Evolutionary conservation across 1,140 invertebrate genomes (phyloP).

Genomic region (Meteorus sp.): DNA sequence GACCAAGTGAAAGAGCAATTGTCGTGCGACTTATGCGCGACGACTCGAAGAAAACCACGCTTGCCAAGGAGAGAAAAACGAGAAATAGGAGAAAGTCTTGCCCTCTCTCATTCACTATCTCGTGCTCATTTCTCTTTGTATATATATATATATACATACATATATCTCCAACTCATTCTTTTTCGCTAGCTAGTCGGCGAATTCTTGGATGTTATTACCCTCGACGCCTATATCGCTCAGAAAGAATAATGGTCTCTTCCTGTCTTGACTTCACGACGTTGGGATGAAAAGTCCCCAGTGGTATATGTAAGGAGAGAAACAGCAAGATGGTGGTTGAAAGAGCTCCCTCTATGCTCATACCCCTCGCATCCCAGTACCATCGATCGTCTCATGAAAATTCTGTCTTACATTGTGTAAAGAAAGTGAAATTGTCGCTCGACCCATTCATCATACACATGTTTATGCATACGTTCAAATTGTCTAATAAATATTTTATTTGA

Average conservation of each 20-base stretch:
- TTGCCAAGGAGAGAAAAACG: constrained; percentile 1
- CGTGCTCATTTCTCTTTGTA: constrained; percentile 7
- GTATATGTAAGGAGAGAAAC: constrained; percentile 17
- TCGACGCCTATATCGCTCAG: constrained; percentile 34
- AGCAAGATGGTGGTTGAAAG: constrained; percentile 10
- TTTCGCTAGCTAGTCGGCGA: no score
- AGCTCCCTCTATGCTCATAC: background rate
- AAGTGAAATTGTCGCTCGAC: constrained; percentile 25
- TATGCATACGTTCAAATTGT: no score
- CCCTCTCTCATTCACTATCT: constrained; percentile 15
- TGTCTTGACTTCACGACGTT: constrained; percentile 36
- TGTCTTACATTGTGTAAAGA: background rate
- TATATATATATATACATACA: no score
- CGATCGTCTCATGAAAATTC: constrained; percentile 25
- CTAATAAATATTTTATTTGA: no score
- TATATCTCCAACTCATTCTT: no score
- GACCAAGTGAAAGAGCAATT: constrained; percentile 20
- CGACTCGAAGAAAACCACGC: constrained; percentile 9
- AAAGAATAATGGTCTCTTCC: constrained; percentile 47
- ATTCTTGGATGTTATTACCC: constrained; percentile 42
- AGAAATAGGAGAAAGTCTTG: constrained; percentile 1
- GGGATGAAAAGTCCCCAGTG: constrained; percentile 15
- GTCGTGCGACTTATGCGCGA: constrained; percentile 9
- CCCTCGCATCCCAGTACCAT: constrained; percentile 20
- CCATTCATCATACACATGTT: no score